Evolutionary conservation across 2,113 vertebrate genomes (phyloP), one percentile per base, ranked within the genome.

Genomic region (Vireo altiloquus): DNA sequence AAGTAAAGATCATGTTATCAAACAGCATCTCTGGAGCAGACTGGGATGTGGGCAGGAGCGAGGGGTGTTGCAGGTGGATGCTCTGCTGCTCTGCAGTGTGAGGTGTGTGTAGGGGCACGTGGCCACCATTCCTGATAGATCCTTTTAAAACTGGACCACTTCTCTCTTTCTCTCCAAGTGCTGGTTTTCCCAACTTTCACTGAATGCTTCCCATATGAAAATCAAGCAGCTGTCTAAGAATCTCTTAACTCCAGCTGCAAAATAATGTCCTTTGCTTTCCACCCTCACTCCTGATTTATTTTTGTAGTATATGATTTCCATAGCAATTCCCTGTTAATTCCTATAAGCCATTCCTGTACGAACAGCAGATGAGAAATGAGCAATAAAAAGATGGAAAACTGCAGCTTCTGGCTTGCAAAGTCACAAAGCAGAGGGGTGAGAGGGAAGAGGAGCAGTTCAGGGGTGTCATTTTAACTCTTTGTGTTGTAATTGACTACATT

Each of bases 401-500:
- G 1, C 0, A 1, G n/a, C 71, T 94, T 72, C 46, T 88, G 86
- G 42, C 28, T 64, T 86, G 60, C n/a, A 68, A 56, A 96, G 79
- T 42, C 75, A 85, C 75, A 57, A 92, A 91, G 86, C 80, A 60
- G 85, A 86, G 71, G 49, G 70, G 69, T 70, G 74, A 76, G 90
- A 31, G 81, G 69, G 91, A 77, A 81, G 90, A 90, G 70, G 75
- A 90, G 74, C 22, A 5, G 85, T 52, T 63, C 88, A 87, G 90
- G 70, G 93, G 52, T 93, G 92, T 97, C 60, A 47, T 64, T 94
- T 95, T 90, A 90, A 89, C 88, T 93, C 90, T 94, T 96, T 96
- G 94, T 96, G 69, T 87, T 78, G 90, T 61, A 94, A 93, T 94
- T 90, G 72, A 64, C 92, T 97, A 95, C 82, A 97, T 97, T 96